phyloP scores from a whole-genome alignment of 2,113 vertebrate genomes.

The Rostratula benghalensis region DNA sequence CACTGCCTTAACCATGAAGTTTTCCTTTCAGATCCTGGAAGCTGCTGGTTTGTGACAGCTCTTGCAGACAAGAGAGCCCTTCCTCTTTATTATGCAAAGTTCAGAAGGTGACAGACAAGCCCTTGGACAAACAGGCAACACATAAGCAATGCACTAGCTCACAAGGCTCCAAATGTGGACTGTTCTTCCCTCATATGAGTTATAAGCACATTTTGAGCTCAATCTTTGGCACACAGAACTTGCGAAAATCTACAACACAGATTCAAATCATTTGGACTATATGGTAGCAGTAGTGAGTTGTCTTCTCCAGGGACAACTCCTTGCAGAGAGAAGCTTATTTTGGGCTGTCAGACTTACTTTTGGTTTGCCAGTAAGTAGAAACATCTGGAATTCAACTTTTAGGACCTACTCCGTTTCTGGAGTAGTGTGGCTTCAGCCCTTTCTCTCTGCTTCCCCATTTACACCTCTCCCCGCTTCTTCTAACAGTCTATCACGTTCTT shows the following conservation, averaged over 20 bases:
- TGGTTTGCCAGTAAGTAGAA: neutral
- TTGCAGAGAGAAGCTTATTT: neutral
- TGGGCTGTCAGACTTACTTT: neutral
- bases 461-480: neutral
- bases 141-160: neutral
- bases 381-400: neutral
- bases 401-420: neutral
- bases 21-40: neutral
- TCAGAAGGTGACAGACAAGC: neutral
- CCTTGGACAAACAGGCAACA: neutral
- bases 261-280: neutral
- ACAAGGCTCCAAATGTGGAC: neutral
- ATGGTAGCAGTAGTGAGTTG: neutral
- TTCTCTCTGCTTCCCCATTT: neutral
- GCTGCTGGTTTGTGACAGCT: neutral
- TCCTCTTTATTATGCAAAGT: neutral
- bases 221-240: neutral
- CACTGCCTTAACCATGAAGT: neutral
- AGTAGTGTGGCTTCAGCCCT: neutral
- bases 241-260: neutral
- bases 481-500: rapidly evolving
- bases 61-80: neutral
- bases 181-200: neutral
- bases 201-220: neutral
- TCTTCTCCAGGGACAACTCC: neutral